Evolutionary conservation across 2,888 invertebrate species (phyloP).

Genomic region (Cenopis cana): DNA sequence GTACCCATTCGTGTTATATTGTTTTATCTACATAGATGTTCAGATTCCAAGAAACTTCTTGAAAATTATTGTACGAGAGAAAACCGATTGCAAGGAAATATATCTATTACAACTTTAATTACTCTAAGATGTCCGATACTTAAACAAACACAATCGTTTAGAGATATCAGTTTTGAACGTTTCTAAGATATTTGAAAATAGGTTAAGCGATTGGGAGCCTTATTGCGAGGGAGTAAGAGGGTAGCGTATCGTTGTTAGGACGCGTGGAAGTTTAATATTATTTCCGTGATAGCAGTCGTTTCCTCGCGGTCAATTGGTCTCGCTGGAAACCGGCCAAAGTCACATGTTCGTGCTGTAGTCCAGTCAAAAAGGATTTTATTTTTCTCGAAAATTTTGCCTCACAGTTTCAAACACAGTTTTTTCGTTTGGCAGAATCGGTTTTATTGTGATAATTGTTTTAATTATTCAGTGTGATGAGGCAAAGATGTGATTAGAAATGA

Average conservation of each 20-base stretch:
- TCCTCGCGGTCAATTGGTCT: constrained; percentile 38
- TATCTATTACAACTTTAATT: constrained; percentile 18
- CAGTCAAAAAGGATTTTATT: neutral
- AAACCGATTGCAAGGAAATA: neutral
- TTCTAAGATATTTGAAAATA: constrained; percentile 1
- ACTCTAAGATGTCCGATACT: constrained; percentile 21
- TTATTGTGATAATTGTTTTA: neutral
- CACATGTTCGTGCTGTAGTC: constrained; percentile 11
- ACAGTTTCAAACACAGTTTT: too few relatives aligned
- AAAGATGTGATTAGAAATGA: neutral
- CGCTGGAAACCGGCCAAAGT: constrained; percentile 41
- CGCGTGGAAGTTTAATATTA: constrained; percentile 41
- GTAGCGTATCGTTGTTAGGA: neutral
- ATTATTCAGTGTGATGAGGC: neutral
- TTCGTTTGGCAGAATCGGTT: too few relatives aligned
- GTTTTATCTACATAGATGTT: too few relatives aligned
- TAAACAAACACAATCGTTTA: constrained; percentile 25
- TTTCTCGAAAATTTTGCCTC: neutral
- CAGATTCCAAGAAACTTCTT: neutral
- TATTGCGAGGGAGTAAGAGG: constrained; percentile 1
- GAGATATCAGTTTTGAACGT: constrained; percentile 23
- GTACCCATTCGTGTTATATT: too few relatives aligned
- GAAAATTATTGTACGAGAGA: neutral
- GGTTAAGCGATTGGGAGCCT: constrained; percentile 9
- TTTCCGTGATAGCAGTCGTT: constrained; percentile 32